A percentile compares a stretch with the other conserved stretches of the same genome.
phyloP scores from a whole-genome alignment of 2,797 vertebrate genomes.

The Nasua narica region DNA sequence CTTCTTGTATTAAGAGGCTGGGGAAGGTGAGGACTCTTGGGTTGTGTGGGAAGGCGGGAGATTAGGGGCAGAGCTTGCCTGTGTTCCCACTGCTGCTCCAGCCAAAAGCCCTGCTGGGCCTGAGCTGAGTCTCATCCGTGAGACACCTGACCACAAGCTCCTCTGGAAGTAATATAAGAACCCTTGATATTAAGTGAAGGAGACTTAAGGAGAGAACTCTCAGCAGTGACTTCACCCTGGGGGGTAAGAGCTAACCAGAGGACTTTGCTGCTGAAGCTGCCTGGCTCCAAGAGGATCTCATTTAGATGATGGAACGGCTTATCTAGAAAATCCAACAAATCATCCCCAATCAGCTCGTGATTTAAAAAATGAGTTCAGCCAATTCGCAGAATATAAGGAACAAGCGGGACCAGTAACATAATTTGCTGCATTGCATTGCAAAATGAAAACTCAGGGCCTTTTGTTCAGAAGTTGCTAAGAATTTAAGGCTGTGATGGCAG shows the following conservation, averaged over 20 bases:
- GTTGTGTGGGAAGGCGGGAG: background rate
- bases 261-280: background rate
- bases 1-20: background rate
- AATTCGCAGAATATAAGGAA: background rate
- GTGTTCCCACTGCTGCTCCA: background rate
- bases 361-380: background rate
- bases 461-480: background rate
- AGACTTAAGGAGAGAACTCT: background rate
- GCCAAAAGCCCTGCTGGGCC: background rate
- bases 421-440: background rate
- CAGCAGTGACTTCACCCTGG: background rate
- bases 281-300: background rate
- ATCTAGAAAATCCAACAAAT: constrained; percentile 22
- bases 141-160: background rate
- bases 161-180: constrained; percentile 31
- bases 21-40: background rate
- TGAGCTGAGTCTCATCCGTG: background rate
- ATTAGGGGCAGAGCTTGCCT: background rate
- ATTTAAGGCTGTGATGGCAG: background rate
- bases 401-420: background rate
- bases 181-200: background rate
- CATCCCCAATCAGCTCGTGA: background rate
- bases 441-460: background rate
- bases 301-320: background rate
- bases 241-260: background rate